These are phyloP conservation scores for Entelurus aequoreus DNA, from an alignment of 2,113 vertebrate genomes.

Conservation along the genomic window DNA sequence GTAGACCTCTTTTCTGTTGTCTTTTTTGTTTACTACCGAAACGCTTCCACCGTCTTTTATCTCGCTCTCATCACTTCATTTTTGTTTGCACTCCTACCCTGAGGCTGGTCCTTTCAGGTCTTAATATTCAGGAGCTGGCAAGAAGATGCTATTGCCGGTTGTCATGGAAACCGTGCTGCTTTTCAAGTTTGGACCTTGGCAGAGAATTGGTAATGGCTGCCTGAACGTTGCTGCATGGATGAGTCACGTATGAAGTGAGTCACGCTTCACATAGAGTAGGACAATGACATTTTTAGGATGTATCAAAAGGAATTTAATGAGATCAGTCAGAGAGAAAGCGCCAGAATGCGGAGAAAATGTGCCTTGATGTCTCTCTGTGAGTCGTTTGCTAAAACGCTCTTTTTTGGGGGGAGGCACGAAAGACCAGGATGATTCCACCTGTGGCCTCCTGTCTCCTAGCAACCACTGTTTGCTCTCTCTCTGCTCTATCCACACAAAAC, in stretches of 20 bases:
- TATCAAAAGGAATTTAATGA: too few species aligned
- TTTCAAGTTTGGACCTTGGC: constrained; percentile 1
- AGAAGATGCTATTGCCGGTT: constrained; percentile 16
- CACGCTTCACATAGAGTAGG: neutral
- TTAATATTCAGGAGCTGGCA: constrained; percentile 36
- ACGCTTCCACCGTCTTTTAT: constrained; percentile 20
- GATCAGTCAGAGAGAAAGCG: too few species aligned
- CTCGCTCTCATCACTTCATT: constrained; percentile 33
- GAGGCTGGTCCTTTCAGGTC: constrained; percentile 58
- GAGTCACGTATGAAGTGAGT: constrained; percentile 43
- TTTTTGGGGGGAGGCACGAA: constrained; percentile 9
- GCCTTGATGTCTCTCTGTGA: constrained; percentile 39
- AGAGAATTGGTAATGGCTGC: constrained; percentile 3
- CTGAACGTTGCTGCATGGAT: constrained; percentile 25
- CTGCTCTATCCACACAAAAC: constrained; percentile 43
- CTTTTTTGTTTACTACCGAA: neutral
- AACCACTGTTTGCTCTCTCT: constrained; percentile 45
- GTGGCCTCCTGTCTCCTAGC: constrained; percentile 57
- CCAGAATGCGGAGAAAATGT: constrained; percentile 20
- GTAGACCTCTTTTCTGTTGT: constrained; percentile 52
- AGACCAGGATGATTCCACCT: constrained; percentile 32
- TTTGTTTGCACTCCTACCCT: constrained; percentile 47
- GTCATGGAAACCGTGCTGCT: constrained; percentile 29
- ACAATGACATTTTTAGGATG: neutral
- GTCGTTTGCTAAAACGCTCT: constrained; percentile 1